These are phyloP conservation scores for Cataglyphis albicans DNA, from an alignment of 2,888 invertebrate genomes.

Conservation along the genomic window DNA sequence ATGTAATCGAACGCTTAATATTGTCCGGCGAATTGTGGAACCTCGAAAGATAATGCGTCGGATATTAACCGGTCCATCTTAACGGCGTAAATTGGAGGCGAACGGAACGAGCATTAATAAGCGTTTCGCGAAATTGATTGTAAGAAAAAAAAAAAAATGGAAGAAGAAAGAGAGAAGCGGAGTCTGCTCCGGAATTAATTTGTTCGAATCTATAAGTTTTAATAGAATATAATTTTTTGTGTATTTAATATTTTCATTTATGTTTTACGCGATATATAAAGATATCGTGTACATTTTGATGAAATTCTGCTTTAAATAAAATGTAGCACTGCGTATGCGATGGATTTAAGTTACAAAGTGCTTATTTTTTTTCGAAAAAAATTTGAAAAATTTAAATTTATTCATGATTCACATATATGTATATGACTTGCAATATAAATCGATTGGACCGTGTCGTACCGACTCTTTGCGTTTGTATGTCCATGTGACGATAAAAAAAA, in stretches of 20 bases:
- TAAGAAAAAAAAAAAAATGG: background rate
- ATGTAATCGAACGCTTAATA: constrained; percentile 59
- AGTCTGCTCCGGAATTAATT: background rate
- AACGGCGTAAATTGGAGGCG: constrained; percentile 17
- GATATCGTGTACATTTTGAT: background rate
- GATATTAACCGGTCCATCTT: constrained; percentile 40
- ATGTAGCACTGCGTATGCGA: background rate
- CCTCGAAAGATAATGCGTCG: constrained; percentile 30
- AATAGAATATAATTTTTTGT: background rate
- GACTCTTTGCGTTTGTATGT: background rate
- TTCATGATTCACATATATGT: constrained; percentile 4
- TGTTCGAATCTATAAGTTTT: background rate
- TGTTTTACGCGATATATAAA: background rate
- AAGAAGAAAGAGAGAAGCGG: background rate
- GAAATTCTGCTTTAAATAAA: constrained; percentile 4
- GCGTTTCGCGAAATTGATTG: background rate
- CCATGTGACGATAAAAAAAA: background rate
- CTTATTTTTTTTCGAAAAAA: constrained; percentile 30
- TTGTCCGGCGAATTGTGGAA: constrained; percentile 36
- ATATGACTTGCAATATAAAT: constrained; percentile 2
- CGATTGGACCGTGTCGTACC: background rate
- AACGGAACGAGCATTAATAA: constrained; percentile 15
- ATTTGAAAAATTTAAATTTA: constrained; percentile 6
- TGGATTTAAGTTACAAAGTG: constrained; percentile 10
- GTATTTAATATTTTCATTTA: background rate